A percentile compares a stretch with the other conserved stretches of the same genome.
phyloP scores from a whole-genome alignment of 2,797 vertebrate genomes.

The Pipistrellus kuhlii region DNA sequence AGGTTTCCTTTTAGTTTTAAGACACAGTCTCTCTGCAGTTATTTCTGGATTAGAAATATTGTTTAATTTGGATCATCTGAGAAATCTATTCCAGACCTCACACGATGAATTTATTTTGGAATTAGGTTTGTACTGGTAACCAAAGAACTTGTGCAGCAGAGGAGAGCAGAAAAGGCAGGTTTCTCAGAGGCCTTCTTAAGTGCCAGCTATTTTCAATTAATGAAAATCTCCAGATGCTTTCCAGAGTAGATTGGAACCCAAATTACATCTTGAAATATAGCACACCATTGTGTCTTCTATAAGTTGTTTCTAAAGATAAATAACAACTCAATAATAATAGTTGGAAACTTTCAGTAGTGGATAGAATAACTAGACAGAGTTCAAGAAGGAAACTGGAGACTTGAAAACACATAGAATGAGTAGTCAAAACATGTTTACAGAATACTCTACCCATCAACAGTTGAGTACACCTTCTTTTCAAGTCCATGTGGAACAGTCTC shows the following conservation, averaged over 20 bases:
- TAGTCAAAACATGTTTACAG: not conserved
- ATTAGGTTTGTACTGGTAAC: not conserved
- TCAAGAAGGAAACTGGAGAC: not conserved
- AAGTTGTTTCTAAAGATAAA: constrained; percentile 3
- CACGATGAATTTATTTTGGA: not conserved
- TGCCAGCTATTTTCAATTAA: not conserved
- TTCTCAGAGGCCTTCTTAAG: not conserved
- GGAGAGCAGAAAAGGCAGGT: not conserved
- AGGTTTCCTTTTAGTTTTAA: constrained; percentile 38
- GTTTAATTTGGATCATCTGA: not conserved
- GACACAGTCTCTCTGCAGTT: not conserved
- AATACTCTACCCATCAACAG: not conserved
- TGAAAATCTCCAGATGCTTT: not conserved
- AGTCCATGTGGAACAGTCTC: not conserved
- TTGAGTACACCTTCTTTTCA: not conserved
- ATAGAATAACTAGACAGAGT: not conserved
- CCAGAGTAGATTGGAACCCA: not conserved
- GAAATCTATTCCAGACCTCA: not conserved
- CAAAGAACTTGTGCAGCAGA: not conserved
- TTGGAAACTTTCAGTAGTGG: not conserved
- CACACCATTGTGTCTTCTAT: not conserved
- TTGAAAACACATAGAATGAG: not conserved
- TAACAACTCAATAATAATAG: constrained; percentile 29
- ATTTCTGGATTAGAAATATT: constrained; percentile 33
- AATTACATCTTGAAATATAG: not conserved